phyloP scores from a whole-genome alignment of 2,888 invertebrate genomes.

The Drosophila limbata region DNA sequence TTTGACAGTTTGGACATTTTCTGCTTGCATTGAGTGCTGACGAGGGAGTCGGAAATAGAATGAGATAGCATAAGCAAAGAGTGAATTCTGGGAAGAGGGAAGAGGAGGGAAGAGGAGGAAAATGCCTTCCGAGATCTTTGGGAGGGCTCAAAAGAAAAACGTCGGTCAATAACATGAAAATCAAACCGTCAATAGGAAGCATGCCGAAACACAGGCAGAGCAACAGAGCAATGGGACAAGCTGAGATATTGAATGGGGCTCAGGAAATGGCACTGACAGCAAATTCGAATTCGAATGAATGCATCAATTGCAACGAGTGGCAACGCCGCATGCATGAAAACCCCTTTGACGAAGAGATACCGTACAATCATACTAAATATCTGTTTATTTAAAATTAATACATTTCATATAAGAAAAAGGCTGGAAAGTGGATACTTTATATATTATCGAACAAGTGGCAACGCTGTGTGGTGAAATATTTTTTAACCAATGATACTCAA shows the following conservation, averaged over 20 bases:
- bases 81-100: not conserved
- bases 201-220: constrained; percentile 48
- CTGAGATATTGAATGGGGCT: not conserved
- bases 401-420: not conserved
- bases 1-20: constrained; percentile 79
- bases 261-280: constrained; percentile 25
- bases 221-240: not conserved
- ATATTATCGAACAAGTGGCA: not conserved
- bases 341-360: constrained; percentile 1
- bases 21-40: constrained; percentile 63
- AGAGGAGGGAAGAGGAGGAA: too few species aligned
- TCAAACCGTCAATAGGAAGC: constrained; percentile 67
- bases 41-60: constrained; percentile 26
- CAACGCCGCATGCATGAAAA: not conserved
- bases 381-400: not conserved
- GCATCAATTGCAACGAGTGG: constrained; percentile 21
- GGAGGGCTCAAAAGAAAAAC: constrained; percentile 48
- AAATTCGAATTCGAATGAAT: constrained; percentile 27
- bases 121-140: not conserved
- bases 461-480: not conserved
- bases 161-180: constrained; percentile 68
- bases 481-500: too few species aligned
- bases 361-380: not conserved
- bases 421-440: too few species aligned
- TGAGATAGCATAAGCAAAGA: constrained; percentile 11